Percentiles rank a stretch among this genome's conserved stretches.
Evolutionary conservation across 2,888 invertebrate genomes (phyloP).

Genomic region (Andricus quercusramuli): DNA sequence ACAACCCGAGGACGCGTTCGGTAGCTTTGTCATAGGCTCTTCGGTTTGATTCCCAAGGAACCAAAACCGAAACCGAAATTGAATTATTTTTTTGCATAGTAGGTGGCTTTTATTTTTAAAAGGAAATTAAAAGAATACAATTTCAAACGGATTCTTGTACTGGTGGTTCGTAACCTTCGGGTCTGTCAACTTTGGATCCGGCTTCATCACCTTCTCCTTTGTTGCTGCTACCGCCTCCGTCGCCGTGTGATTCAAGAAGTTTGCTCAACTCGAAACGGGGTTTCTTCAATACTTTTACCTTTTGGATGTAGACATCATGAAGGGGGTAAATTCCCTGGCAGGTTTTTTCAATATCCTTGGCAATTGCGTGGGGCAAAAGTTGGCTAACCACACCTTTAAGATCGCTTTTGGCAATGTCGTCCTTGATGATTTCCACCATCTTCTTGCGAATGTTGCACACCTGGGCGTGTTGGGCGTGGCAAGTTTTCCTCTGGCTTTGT

Average conservation of each 20-base stretch:
- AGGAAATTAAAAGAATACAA: slow-evolving; percentile 63
- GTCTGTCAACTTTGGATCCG: slow-evolving; percentile 92
- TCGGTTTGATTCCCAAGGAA: too few species aligned
- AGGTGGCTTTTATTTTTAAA: slow-evolving; percentile 69
- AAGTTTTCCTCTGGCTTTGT: slow-evolving; percentile 97
- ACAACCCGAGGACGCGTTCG: too few species aligned
- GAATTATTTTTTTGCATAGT: too few species aligned
- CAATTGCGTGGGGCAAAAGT: slow-evolving; percentile 98
- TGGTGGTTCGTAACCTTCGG: slow-evolving; percentile 99
- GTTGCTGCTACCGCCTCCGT: slow-evolving; percentile 84
- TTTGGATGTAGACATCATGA: slow-evolving; percentile 98
- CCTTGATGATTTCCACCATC: slow-evolving; percentile 98
- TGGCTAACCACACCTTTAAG: slow-evolving; percentile 98
- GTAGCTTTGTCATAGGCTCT: too few species aligned
- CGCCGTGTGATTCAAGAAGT: slow-evolving; percentile 96
- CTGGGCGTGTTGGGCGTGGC: slow-evolving; percentile 99
- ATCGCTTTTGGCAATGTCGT: slow-evolving; percentile 94
- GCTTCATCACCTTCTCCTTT: slow-evolving; percentile 86
- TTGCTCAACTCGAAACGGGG: slow-evolving; percentile 98
- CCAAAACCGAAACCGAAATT: too few species aligned
- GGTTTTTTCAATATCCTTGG: slow-evolving; percentile 98
- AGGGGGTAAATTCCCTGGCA: slow-evolving; percentile 98
- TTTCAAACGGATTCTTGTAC: slow-evolving; percentile 96
- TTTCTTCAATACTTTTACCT: slow-evolving; percentile 99
- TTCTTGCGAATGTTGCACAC: slow-evolving; percentile 95